These are phyloP conservation scores for Sus cebifrons DNA, from an alignment of 2,797 vertebrate species.

Conservation along the genomic window DNA sequence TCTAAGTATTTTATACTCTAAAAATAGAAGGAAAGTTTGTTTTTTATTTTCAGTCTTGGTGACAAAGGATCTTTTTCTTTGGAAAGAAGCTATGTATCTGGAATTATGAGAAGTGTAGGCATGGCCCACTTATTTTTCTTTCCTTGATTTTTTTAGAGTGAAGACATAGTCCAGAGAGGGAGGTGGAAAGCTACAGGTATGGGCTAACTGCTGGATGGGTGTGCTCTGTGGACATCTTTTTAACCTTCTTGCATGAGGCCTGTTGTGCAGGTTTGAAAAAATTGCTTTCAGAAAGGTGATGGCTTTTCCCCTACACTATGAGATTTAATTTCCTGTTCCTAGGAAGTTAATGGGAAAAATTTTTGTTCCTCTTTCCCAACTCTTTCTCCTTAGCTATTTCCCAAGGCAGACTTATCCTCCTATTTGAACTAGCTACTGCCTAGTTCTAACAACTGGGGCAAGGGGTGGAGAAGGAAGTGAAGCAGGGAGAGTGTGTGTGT, in stretches of 20 bases:
- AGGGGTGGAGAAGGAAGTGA: not conserved
- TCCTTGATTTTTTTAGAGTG: slow-evolving; percentile 88
- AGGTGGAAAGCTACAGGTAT: slow-evolving; percentile 87
- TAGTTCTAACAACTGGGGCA: not conserved
- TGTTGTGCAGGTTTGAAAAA: slow-evolving; percentile 65
- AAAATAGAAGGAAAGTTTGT: not conserved
- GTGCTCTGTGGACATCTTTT: slow-evolving; percentile 52
- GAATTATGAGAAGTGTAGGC: slow-evolving; percentile 30
- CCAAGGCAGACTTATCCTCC: slow-evolving; percentile 5
- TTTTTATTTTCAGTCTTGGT: not conserved
- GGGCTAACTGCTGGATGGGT: slow-evolving; percentile 72
- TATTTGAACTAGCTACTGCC: not conserved
- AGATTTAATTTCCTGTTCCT: not conserved
- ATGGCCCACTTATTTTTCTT: slow-evolving; percentile 77
- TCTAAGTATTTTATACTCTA: slow-evolving; percentile 34
- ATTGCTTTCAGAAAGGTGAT: slow-evolving; percentile 71
- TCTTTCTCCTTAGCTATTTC: slow-evolving; percentile 43
- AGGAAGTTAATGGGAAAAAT: not conserved
- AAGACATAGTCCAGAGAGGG: slow-evolving; percentile 86
- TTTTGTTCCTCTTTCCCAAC: not conserved
- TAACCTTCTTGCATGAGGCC: slow-evolving; percentile 78
- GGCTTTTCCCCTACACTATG: slow-evolving; percentile 55
- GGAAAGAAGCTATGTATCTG: slow-evolving; percentile 38
- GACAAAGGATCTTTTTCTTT: slow-evolving; percentile 67
- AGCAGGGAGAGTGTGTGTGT: no score